Base-by-base conservation (phyloP, 2,888 invertebrate genomes). In the Lacanobia wlatinum region DNA sequence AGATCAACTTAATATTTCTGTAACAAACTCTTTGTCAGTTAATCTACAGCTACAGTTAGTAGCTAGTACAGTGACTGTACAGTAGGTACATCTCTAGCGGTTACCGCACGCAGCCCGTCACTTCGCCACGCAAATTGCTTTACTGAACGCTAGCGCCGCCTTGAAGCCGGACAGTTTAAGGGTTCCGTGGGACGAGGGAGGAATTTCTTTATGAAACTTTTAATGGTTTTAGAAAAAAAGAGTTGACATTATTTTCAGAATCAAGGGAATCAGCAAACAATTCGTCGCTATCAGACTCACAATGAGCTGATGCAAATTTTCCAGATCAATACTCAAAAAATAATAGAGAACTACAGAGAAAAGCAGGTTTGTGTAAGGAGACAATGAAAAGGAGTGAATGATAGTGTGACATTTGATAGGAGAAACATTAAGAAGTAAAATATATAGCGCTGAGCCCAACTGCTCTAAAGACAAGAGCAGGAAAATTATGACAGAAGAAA, bases 121-220 rank as follows among this genome's bases (percentile, higher is more conserved):
- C 90, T 91, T 87, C 86, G 82, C 88, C 86, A 78, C 90, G 90
- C 90, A 95, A 95, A 94, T 95, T 95, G 92, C 93, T 94, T 95
- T 95, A 95, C 90, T 87, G 91, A 88, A 87, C 89, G 85, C 82
- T 86, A 87, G 87, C 88, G 85, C 86, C 87, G 88, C 88, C 89
- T 88, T 88, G 85, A 87, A 70, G 69, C 69, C 76, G 80, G 84
- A 86, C 75, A 79, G 77, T 82, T 84, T 84, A 88, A 88, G 91
- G 87, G 92, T 84, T 84, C 92, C 84, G 76, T 38, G n/a, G 40
- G 66, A 40, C n/a, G 10, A 62, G 18, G 0, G 14, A 38, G 0
- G 53, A 52, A 50, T 34, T 50, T 18, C 0, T 56, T 58, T 50
- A n/a, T 18, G 1, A 50, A 8, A 3, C 6, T 43, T 1, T 14